Percentiles rank a stretch among this genome's conserved stretches.
Conservation (phyloP, 2,113 vertebrate species). For the Copsychus sechellarum region DNA sequence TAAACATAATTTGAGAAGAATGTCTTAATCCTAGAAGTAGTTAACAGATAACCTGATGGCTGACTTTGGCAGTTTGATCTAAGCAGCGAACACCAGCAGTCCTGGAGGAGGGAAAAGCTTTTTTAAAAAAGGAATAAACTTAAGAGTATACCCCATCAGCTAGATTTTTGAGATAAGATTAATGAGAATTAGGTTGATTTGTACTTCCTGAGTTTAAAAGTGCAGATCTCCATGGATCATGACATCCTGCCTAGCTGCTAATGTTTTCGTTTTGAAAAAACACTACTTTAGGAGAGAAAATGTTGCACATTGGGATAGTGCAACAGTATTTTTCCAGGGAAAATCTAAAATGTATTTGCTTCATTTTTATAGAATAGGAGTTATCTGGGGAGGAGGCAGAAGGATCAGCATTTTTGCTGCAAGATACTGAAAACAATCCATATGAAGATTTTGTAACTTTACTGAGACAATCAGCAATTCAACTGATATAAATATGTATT, state of each 20-base stretch:
- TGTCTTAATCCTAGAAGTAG: conserved; percentile 8
- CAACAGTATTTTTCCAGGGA: background rate
- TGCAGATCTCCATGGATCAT: conserved; percentile 14
- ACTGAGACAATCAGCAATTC: background rate
- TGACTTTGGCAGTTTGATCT: background rate
- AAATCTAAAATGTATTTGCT: background rate
- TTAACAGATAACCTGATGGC: background rate
- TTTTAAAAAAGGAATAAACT: background rate
- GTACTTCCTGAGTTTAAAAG: conserved; percentile 60
- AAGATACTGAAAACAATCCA: background rate
- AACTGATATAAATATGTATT: background rate
- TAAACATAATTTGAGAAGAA: conserved; percentile 15
- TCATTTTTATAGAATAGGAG: background rate
- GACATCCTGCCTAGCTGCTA: background rate
- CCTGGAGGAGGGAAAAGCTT: background rate
- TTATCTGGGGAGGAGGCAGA: background rate
- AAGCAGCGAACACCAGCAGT: background rate
- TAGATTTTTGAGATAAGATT: conserved; percentile 51
- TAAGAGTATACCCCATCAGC: background rate
- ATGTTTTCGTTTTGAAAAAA: background rate
- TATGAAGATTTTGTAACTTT: background rate
- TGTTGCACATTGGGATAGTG: background rate
- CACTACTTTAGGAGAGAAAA: background rate
- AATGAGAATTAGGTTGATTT: conserved; percentile 56
- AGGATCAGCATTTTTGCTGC: background rate